Base-by-base conservation (phyloP, 2,888 invertebrate species). In the Athripsodes cinereus region DNA sequence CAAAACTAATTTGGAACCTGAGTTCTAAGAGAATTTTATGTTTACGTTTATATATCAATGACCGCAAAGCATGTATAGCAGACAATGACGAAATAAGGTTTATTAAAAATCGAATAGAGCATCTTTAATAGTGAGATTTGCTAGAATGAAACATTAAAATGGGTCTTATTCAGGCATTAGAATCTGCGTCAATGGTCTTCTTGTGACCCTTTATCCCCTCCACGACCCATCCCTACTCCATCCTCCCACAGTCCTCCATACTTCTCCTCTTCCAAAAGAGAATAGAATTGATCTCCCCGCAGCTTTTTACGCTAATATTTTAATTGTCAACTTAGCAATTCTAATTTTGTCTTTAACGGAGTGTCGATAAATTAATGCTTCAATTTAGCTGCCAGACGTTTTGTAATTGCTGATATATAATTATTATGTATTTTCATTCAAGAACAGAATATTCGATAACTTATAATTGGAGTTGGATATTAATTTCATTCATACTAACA, bases 301-400 rank as follows among this genome's bases (percentile, higher is more conserved):
- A 31, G 46, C 26, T 55, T 57, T 57, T 57, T 57, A 47, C 57
- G 52, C 52, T 57, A 57, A 57, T 57, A 57, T 57, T 57, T 52
- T 57, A 57, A 57, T 57, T 57, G 57, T 52, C 52, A 44, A 31
- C 52, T 57, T 57, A 47, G 57, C 52, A 57, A 57, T 44, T 57
- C 52, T 57, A 57, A 57, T 55, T 40, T 40, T 40, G 8, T 40
- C 13, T 40, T 40, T 40, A 40, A 40, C 40, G 16, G 16, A 3
- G 40, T 40, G 40, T 40, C 40, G 26, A 40, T n/a, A n/a, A 40
- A 40, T 40, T 16, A 13, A 13, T 13, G 40, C 8, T 40, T 40
- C 40, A 13, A 3, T 40, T 40, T 16, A 40, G 40, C 13, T 40
- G 40, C 26, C 26, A 26, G 26, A 26, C 26, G 10, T 26, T 26